Conservation (phyloP, 2,113 vertebrate genomes). For the Phrynocephalus versicolor region DNA sequence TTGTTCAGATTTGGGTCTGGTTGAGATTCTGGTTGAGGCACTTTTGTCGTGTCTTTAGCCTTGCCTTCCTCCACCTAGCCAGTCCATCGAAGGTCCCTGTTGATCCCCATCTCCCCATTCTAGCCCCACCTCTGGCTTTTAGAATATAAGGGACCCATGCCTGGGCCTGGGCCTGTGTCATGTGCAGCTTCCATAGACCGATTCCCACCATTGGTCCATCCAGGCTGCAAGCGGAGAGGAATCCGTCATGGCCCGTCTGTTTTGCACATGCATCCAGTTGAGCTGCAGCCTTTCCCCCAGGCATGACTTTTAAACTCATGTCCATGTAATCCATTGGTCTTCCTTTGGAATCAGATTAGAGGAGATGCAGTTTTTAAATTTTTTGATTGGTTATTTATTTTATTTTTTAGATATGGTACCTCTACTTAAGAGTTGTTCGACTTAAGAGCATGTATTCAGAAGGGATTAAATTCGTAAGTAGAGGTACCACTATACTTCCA, state of each 20-base stretch:
- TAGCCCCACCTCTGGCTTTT: neutral
- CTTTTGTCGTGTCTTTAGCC: neutral
- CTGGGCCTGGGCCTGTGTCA: neutral
- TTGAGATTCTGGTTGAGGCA: conserved; percentile 16
- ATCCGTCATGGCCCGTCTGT: neutral
- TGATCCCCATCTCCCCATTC: neutral
- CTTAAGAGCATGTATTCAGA: too few relatives aligned
- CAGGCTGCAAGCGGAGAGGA: neutral
- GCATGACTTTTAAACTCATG: neutral
- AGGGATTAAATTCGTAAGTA: too few relatives aligned
- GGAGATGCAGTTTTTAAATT: too few relatives aligned
- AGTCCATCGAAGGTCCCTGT: neutral
- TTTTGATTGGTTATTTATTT: too few relatives aligned
- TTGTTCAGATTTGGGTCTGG: conserved; percentile 19
- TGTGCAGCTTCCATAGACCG: neutral
- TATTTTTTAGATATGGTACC: too few relatives aligned
- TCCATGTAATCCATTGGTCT: conserved; percentile 4
- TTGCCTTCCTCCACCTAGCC: conserved; percentile 1
- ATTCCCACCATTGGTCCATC: neutral
- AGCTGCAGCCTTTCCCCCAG: neutral
- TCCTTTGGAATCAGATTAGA: too few relatives aligned
- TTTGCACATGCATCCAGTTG: neutral
- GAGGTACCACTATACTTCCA: too few relatives aligned
- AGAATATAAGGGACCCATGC: neutral
- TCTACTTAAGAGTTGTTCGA: too few relatives aligned